Evolutionary conservation across 2,888 invertebrate genomes (phyloP), one percentile per base, ranked within the genome.

Genomic region (Mylabris sibirica): DNA sequence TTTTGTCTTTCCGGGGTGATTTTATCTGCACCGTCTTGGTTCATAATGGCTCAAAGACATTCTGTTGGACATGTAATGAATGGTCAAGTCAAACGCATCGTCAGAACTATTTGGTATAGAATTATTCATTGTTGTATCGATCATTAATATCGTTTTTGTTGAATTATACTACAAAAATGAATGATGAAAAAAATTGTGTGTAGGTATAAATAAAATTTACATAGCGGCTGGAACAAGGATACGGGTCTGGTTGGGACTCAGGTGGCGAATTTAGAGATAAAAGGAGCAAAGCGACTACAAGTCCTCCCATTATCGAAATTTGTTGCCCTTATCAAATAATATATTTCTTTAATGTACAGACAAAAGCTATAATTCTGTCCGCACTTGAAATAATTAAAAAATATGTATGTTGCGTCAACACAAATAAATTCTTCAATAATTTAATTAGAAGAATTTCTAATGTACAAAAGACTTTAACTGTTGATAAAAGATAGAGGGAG

Each of bases 1-100:
- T 76, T 76, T 78, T 78, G 77, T 78, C 77, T 78, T 74, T 76
- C 71, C 72, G 74, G 74, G 75, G 66, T 72, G 72, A 75, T 76
- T 75, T 74, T 73, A 75, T 76, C 75, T 71, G 74, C 68, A 73
- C 68, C 71, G 74, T 73, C 69, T 70, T 68, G 68, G 64, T 71
- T 69, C 65, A 72, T 76, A 77, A 77, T 75, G 75, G 75, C 68
- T 59, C 64, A 70, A 71, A 75, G 74, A 70, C 73, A 71, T 73
- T 70, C 74, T 68, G 76, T 74, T 68, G 73, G 75, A 73, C 75
- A 75, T 75, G 76, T 77, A 76, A 77, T 77, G 71, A 76, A 74
- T 63, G 72, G 66, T 69, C 71, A 72, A 73, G 74, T 75, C 76
- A 73, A 74, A 72, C 74, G 72, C 24, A 20, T 14, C 57, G 57